A percentile compares a stretch with the other conserved stretches of the same genome.
Evolutionary conservation across 2,888 invertebrate genomes (phyloP).

Genomic region (Antheraea assamensis): DNA sequence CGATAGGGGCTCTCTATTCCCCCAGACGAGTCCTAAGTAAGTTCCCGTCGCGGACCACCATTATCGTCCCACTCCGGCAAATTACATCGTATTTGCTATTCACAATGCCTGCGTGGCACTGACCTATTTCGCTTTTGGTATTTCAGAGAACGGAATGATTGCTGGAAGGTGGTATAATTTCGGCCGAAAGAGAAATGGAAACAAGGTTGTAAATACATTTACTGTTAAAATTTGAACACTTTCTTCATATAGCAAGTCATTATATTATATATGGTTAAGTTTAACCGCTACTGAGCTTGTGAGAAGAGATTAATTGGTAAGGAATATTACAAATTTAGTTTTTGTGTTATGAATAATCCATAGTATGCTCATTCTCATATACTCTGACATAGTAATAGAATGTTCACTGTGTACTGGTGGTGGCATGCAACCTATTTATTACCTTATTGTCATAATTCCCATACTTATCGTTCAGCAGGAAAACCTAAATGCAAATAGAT

Average conservation of each 20-base stretch:
- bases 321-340: no score
- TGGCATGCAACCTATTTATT: no score
- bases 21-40: not conserved
- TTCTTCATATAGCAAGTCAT: not conserved
- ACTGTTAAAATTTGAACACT: not conserved
- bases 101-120: conserved; percentile 42
- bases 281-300: not conserved
- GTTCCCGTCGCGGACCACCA: conserved; percentile 31
- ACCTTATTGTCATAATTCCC: no score
- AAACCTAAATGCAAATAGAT: no score
- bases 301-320: no score
- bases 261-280: not conserved
- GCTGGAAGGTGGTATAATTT: conserved; percentile 3
- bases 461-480: no score
- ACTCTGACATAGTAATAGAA: no score
- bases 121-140: conserved; percentile 42
- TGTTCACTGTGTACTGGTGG: no score
- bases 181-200: not conserved
- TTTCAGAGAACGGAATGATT: conserved; percentile 24
- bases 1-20: not conserved
- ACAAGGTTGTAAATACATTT: not conserved
- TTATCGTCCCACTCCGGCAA: conserved; percentile 46
- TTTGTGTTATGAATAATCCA: no score
- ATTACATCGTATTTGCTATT: conserved; percentile 53
- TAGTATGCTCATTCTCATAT: no score